These are phyloP conservation scores for Sebastes fasciatus DNA, from an alignment of 2,113 vertebrate genomes.

Conservation along the genomic window DNA sequence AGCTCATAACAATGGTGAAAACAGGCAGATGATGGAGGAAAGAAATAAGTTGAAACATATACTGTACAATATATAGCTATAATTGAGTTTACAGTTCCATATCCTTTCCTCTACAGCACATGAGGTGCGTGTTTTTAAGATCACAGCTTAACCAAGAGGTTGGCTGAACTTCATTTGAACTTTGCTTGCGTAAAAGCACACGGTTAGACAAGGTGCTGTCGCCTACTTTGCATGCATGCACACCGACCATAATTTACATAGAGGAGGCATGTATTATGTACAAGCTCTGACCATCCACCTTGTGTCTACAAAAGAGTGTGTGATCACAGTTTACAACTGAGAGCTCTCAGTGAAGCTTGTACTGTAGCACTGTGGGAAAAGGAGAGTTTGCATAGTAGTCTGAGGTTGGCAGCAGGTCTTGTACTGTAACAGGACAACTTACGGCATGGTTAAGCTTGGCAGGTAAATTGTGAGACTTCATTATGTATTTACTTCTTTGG, in stretches of 20 bases:
- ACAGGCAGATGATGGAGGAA: background rate
- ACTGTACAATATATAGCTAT: background rate
- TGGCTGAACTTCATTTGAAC: conserved; percentile 39
- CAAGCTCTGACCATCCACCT: background rate
- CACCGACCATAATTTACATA: background rate
- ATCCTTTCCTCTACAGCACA: background rate
- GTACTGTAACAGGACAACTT: background rate
- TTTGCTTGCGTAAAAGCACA: conserved; percentile 12
- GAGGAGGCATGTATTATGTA: background rate
- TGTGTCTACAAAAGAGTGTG: conserved; percentile 5
- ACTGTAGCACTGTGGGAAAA: background rate
- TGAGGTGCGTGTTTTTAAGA: background rate
- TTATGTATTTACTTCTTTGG: background rate
- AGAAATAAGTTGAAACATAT: background rate
- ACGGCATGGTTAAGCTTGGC: background rate
- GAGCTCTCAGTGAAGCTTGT: background rate
- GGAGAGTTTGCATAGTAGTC: background rate
- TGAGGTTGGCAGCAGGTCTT: background rate
- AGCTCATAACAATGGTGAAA: background rate
- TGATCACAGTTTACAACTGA: conserved; percentile 9
- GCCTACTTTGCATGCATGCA: conserved; percentile 6
- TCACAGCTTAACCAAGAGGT: background rate
- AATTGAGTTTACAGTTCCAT: background rate
- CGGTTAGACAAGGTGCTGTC: background rate
- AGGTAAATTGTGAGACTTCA: background rate